phyloP scores from a whole-genome alignment of 2,797 vertebrate species.

The Rhadinocentrus ornatus region DNA sequence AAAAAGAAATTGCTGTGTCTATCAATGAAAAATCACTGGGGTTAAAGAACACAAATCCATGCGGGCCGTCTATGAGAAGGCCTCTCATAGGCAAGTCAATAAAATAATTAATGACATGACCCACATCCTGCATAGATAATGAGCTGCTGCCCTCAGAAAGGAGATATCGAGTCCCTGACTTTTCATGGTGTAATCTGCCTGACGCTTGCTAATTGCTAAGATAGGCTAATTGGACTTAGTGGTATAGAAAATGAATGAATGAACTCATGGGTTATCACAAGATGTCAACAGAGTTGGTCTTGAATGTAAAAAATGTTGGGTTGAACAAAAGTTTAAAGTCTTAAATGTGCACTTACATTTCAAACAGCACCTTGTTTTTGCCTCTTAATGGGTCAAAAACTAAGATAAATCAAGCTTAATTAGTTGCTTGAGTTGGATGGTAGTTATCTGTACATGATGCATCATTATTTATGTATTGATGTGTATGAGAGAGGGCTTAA shows the following conservation, averaged over 20 bases:
- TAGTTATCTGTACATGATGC: conserved; percentile 45
- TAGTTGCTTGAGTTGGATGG: conserved; percentile 32
- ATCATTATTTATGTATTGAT: conserved; percentile 52
- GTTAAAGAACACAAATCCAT: too few species aligned
- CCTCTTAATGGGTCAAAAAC: conserved; percentile 13
- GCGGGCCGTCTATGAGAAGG: background rate
- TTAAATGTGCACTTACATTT: background rate
- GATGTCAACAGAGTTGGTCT: background rate
- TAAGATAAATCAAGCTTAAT: conserved; percentile 4
- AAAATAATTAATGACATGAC: background rate
- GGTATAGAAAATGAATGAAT: background rate
- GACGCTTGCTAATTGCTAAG: background rate
- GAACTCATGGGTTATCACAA: background rate
- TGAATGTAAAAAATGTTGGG: background rate
- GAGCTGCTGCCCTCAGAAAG: background rate
- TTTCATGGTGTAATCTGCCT: background rate
- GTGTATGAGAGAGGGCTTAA: conserved; percentile 3
- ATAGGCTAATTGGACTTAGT: background rate
- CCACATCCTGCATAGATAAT: background rate
- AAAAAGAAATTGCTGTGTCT: background rate
- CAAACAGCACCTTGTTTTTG: conserved; percentile 17
- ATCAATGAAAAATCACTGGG: too few species aligned
- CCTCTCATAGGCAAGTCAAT: too few species aligned
- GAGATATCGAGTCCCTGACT: background rate
- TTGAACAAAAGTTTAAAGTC: background rate